Percentiles rank a stretch among this genome's conserved stretches.
Conservation (phyloP, 1,140 invertebrate species). For the Dendrolimus kikuchii region DNA sequence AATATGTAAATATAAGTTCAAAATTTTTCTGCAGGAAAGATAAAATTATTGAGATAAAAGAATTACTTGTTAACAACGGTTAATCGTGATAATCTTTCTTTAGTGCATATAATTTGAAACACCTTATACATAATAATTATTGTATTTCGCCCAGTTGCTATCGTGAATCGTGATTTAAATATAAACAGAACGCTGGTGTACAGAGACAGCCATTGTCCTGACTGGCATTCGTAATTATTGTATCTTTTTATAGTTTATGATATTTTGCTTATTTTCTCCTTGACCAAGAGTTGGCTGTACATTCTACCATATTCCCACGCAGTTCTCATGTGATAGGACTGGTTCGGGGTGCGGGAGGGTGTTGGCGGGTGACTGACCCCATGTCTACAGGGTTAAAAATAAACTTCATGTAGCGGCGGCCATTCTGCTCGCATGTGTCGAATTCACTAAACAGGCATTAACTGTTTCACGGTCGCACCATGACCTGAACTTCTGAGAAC, state of each 20-base stretch:
- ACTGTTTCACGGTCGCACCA: slow-evolving; percentile 66
- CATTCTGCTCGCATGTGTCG: slow-evolving; percentile 69
- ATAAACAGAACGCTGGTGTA: slow-evolving; percentile 2
- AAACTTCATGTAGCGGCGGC: slow-evolving; percentile 54
- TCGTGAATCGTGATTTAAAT: slow-evolving; percentile 12
- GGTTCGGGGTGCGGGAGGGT: slow-evolving; percentile 48
- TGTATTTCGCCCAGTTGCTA: too few species aligned
- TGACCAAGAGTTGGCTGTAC: slow-evolving; percentile 34
- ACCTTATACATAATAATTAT: too few species aligned
- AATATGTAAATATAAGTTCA: too few species aligned
- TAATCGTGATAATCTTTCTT: too few species aligned
- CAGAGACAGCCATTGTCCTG: slow-evolving; percentile 11
- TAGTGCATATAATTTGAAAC: too few species aligned
- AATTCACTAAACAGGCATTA: slow-evolving; percentile 68
- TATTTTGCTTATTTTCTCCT: slow-evolving; percentile 26
- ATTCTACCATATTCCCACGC: slow-evolving; percentile 56
- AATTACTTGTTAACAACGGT: too few species aligned
- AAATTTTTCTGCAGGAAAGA: too few species aligned
- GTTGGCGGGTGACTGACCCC: slow-evolving; percentile 64
- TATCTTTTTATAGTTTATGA: slow-evolving; percentile 18
- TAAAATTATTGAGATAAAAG: too few species aligned
- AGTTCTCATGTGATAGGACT: slow-evolving; percentile 63
- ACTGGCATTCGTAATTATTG: slow-evolving; percentile 16
- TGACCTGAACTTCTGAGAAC: slow-evolving; percentile 59
- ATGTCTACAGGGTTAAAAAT: slow-evolving; percentile 67